Evolutionary conservation across 2,797 vertebrate species (phyloP), one percentile per base, ranked within the genome.

Genomic region (Margarornis squamiger): DNA sequence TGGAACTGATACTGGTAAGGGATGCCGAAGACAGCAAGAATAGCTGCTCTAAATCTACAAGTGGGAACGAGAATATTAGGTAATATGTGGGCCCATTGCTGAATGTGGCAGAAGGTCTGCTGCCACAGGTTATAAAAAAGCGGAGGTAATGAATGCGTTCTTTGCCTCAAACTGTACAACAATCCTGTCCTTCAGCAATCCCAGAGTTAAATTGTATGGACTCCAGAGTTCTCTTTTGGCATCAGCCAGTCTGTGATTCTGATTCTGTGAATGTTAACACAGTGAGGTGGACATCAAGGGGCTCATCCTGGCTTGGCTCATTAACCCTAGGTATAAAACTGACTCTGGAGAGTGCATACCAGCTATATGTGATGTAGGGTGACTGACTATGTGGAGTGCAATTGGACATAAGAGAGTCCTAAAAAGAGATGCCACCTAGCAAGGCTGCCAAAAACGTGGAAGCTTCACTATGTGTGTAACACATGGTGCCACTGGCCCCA

Each of bases 381-480:
- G 7, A 41, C 43, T 34, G 10, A 52, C 6, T 41, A 18, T 12
- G 2, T 24, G 14, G 4, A 4, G 4, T 39, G 4, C 14, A 55
- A 19, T 3, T 71, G 14, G 12, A 67, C 10, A 8, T 41, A 18
- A 43, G 20, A 48, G 12, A 61, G 8, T 30, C 9, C 23, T 58
- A 36, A 74, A 92, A 46, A 21, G 13, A 74, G 12, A 39, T 17
- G 10, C 1, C 7, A 23, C 6, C 7, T 58, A 32, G 2, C 20
- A 67, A 10, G 22, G 15, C 27, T 15, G 2, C 8, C 13, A 26
- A 45, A 86, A 72, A 26, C 8, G 17, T 76, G 20, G 1, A 6
- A 62, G 5, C 18, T 63, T 55, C 8, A 21, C 24, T 39, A 7
- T 0, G 0, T 43, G 22, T 32, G 6, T 0, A 1, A 32, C 17